These are phyloP conservation scores for Solea senegalensis DNA, from an alignment of 2,113 vertebrate genomes.

Conservation along the genomic window DNA sequence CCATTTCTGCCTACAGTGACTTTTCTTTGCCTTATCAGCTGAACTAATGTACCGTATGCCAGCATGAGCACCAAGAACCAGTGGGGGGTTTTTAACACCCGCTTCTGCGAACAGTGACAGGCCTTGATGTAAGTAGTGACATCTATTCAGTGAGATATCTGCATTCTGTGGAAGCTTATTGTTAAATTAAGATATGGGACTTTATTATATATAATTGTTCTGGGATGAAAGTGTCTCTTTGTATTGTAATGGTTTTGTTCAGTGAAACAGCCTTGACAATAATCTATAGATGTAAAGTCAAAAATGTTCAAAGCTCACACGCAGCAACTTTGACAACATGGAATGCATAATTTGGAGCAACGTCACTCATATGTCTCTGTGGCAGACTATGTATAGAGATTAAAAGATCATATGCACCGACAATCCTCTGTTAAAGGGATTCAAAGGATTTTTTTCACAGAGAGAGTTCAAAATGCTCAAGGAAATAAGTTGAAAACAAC, in stretches of 20 bases:
- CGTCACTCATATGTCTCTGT: not conserved
- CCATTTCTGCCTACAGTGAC: conserved; percentile 43
- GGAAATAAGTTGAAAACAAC: too few species aligned
- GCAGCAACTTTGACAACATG: too few species aligned
- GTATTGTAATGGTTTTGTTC: too few species aligned
- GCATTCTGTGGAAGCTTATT: not conserved
- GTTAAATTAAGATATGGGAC: not conserved
- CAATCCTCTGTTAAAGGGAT: not conserved
- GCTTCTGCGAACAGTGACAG: not conserved
- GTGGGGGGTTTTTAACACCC: not conserved
- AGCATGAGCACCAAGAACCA: conserved; percentile 2
- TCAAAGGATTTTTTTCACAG: too few species aligned
- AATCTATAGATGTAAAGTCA: not conserved
- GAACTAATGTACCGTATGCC: conserved; percentile 16
- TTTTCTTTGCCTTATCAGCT: conserved; percentile 57
- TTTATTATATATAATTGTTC: too few species aligned
- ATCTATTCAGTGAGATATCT: not conserved
- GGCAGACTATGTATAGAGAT: not conserved
- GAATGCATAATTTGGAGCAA: not conserved
- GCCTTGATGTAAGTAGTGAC: not conserved
- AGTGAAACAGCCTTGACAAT: too few species aligned
- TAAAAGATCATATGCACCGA: not conserved
- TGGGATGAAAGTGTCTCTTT: too few species aligned
- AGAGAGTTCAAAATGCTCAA: not conserved
- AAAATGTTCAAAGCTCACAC: not conserved